Evolutionary conservation across 2,888 invertebrate species (phyloP).

Genomic region (Lydus trimaculatus): DNA sequence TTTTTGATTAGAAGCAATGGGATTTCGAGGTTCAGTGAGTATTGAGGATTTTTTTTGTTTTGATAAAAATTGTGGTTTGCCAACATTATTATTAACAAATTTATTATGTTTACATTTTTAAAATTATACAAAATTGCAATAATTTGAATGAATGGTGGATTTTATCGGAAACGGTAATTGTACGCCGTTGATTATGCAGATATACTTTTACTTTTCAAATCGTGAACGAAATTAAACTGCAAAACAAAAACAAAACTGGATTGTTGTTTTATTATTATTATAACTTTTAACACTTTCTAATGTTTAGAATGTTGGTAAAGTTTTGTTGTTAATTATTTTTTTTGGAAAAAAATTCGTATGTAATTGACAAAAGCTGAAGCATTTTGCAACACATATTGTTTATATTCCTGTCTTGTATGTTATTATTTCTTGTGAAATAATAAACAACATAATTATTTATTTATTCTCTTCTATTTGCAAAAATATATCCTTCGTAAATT

Average conservation of each 20-base stretch:
- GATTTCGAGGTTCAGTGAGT: conserved; percentile 28
- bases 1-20: conserved; percentile 16
- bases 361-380: neutral
- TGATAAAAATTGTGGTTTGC: too few relatives aligned
- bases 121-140: neutral
- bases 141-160: neutral
- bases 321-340: neutral
- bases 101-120: too few relatives aligned
- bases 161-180: neutral
- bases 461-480: neutral
- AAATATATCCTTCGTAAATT: neutral
- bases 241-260: neutral
- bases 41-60: neutral
- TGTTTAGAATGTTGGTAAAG: neutral
- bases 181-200: neutral
- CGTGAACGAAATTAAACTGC: neutral
- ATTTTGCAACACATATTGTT: neutral
- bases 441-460: neutral
- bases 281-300: conserved; percentile 2
- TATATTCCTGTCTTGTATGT: neutral
- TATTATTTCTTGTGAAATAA: neutral
- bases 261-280: neutral
- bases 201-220: neutral
- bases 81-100: too few relatives aligned
- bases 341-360: neutral